Percentiles rank a stretch among this genome's conserved stretches.
Evolutionary conservation across 2,888 invertebrate genomes (phyloP).

Genomic region (Ophion costatus): DNA sequence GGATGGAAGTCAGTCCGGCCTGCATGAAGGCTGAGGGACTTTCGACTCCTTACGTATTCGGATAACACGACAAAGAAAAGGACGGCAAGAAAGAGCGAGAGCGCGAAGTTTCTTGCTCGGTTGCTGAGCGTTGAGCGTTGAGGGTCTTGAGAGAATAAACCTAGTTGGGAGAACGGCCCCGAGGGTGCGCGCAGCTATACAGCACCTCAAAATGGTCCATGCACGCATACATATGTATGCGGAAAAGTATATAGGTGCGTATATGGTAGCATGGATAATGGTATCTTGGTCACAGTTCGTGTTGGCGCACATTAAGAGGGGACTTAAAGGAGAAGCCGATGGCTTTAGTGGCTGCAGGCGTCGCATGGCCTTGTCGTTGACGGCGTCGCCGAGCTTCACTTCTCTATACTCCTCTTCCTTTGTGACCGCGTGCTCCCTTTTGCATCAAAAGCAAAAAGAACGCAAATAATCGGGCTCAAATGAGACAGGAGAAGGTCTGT

Average conservation of each 20-base stretch:
- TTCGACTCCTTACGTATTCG: conserved; percentile 10
- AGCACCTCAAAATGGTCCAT: conserved; percentile 37
- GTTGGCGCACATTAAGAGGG: conserved; percentile 67
- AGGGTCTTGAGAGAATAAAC: conserved; percentile 49
- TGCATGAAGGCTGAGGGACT: conserved; percentile 31
- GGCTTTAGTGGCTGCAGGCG: conserved; percentile 81
- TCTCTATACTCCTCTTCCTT: conserved; percentile 18
- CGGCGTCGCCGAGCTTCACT: conserved; percentile 67
- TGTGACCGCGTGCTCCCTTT: conserved; percentile 17
- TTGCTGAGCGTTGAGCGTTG: conserved; percentile 27
- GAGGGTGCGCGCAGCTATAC: conserved; percentile 31
- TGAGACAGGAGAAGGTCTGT: conserved; percentile 77
- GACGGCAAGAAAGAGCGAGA: conserved; percentile 16
- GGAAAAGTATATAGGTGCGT: conserved; percentile 37
- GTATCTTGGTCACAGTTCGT: conserved; percentile 63
- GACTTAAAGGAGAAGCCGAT: conserved; percentile 76
- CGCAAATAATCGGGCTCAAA: conserved; percentile 83
- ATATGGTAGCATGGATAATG: conserved; percentile 59
- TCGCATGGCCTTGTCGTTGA: conserved; percentile 72
- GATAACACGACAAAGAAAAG: conserved; percentile 27
- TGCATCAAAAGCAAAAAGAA: conserved; percentile 76
- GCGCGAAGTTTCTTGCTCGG: conserved; percentile 18
- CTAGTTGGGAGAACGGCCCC: conserved; percentile 41
- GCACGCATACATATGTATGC: conserved; percentile 22
- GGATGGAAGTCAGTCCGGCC: conserved; percentile 12